Base-by-base conservation (phyloP, 1,140 invertebrate genomes). In the Cydia splendana region DNA sequence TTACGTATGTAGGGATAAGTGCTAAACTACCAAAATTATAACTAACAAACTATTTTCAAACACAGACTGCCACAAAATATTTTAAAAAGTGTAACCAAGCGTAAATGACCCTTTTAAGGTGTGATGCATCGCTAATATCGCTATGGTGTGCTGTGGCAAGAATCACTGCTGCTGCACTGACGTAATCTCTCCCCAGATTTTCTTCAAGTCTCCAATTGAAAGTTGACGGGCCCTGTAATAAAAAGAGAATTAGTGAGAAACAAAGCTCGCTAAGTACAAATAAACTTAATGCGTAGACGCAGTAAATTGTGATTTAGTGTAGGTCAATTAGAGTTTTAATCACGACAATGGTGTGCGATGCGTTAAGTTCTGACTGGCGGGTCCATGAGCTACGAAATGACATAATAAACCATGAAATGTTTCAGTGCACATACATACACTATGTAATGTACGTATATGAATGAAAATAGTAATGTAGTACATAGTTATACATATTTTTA, bases 311-410 rank as follows among this genome's bases (percentile, higher is more conserved):
- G 91, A 93, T 93, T 93, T 91, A 93, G 84, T 88, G 80, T 75
- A 76, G 88, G 88, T 93, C 90, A 91, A 93, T 93, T 91, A 92
- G 82, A 88, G 87, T 91, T 91, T 91, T 93, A 93, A 92, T 93
- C 87, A 85, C 82, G 87, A 91, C 89, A 91, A 92, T 91, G 85
- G 86, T 84, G 85, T 84, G 85, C 84, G 84, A 87, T 83, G 86
- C 85, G 87, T 90, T 90, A 89, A 89, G 84, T 88, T 88, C 80
- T 85, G 82, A 86, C 84, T 83, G 78, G 79, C 82, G 83, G 82
- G 80, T 80, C 80, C 15, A 10, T 71, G 67, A 18, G 34, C 34
- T 34, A 38, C 15, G 3, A 42, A 62, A 15, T 10, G 4, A 69
- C 10, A 38, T 13, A 38, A 38, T 7, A 42, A 18, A 45, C n/a